Base-by-base conservation (phyloP, 2,888 invertebrate species). In the Agriopis marginaria region DNA sequence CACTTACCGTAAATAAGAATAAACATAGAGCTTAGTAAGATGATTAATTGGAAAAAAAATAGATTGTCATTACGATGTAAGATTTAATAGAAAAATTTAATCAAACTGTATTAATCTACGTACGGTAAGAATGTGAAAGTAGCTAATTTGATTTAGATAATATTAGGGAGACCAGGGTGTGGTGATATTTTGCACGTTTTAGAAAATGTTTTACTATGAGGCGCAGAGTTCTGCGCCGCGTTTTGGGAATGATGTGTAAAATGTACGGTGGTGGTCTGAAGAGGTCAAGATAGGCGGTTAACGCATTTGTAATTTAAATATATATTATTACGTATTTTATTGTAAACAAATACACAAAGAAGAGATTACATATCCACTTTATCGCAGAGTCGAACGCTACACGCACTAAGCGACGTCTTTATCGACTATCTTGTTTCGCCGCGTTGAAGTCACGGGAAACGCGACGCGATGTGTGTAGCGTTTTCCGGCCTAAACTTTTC, bases 111-210 rank as follows among this genome's bases (percentile, higher is more conserved):
- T 92, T 88, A 89, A 88, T 89, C 87, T 89, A 88, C 84, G 77
- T 90, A 89, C 84, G 82, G 79, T 91, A 90, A 90, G 89, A 86
- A 85, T 88, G 89, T 91, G 89, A 90, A 86, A 85, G 77, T 92
- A 92, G 92, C 89, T 86, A 89, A 90, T 89, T 92, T 88, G 91
- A 90, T 91, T 91, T 92, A 93, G 89, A 90, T 92, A 92, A 92
- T 88, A 90, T 92, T 94, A 94, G 93, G 94, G 66, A 86, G 93
- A 94, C 94, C 94, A 94, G 94, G 94, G 94, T 94, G 94, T 89
- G 94, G 93, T 93, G 94, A 93, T 94, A 94, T 93, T 93, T 93
- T 93, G 93, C 92, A 93, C 91, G 93, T 93, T 94, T 94, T 93
- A 93, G 93, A 93, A 90, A 89, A 93, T 92, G 92, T 94, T 92